These are phyloP conservation scores for Cremastinae sp. DNA, from an alignment of 2,888 invertebrate species.

Conservation along the genomic window DNA sequence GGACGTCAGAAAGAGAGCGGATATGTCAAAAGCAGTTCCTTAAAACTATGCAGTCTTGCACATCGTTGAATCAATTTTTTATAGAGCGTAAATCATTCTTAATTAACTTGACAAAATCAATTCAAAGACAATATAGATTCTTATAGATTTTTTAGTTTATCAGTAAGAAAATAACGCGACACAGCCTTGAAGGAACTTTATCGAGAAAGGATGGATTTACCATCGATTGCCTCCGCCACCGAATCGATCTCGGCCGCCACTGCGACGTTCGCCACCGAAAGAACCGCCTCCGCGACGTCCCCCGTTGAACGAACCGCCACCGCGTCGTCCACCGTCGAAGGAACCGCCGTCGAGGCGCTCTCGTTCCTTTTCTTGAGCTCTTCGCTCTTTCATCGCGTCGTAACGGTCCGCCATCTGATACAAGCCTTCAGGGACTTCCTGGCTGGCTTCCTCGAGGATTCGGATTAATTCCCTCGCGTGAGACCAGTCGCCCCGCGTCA, in stretches of 20 bases:
- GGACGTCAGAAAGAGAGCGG: too few species aligned
- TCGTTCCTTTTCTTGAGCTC: slow-evolving; percentile 82
- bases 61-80: too few species aligned
- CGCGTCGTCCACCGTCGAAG: slow-evolving; percentile 71
- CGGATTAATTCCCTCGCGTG: slow-evolving; percentile 90
- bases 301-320: too few species aligned
- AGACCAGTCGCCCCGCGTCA: slow-evolving; percentile 91
- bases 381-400: slow-evolving; percentile 85
- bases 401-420: slow-evolving; percentile 89
- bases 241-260: slow-evolving; percentile 54
- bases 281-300: slow-evolving; percentile 62
- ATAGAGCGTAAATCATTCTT: too few species aligned
- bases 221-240: slow-evolving; percentile 51
- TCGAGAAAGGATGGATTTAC: slow-evolving; percentile 24
- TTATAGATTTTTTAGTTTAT: too few species aligned
- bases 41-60: too few species aligned
- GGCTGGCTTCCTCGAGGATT: slow-evolving; percentile 91
- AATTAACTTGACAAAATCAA: too few species aligned
- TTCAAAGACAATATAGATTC: too few species aligned
- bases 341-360: slow-evolving; percentile 79
- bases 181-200: slow-evolving; percentile 40
- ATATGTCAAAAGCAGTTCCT: too few species aligned
- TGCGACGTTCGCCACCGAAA: too few species aligned
- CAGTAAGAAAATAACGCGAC: slow-evolving; percentile 12
- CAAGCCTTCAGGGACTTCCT: slow-evolving; percentile 90